phyloP scores from a whole-genome alignment of 2,888 invertebrate genomes.

The Lycophotia porphyrea region DNA sequence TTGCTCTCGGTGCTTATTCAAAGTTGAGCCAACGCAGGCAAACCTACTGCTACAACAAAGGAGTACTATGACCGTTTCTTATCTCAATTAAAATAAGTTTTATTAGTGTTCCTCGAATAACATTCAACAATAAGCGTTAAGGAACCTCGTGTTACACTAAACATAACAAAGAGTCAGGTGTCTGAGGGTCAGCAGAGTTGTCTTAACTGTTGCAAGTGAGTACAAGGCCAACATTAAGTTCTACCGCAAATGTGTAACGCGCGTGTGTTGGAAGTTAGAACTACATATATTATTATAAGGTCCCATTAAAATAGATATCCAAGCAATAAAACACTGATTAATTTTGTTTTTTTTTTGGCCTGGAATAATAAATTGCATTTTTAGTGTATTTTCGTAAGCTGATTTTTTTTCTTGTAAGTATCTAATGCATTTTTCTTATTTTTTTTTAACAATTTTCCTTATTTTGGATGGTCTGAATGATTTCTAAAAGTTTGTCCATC shows the following conservation, averaged over 20 bases:
- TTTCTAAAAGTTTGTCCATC: too few species aligned
- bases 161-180: conserved; percentile 39
- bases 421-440: too few species aligned
- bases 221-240: not conserved
- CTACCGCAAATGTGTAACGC: not conserved
- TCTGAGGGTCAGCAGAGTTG: conserved; percentile 26
- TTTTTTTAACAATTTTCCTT: too few species aligned
- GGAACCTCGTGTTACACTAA: conserved; percentile 42
- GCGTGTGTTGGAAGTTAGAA: not conserved
- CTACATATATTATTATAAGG: too few species aligned
- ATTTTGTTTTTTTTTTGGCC: too few species aligned
- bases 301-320: too few species aligned
- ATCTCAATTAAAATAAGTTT: conserved; percentile 31
- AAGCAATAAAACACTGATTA: too few species aligned
- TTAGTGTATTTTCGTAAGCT: too few species aligned
- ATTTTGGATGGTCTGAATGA: too few species aligned
- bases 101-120: conserved; percentile 42
- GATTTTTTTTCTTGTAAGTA: too few species aligned
- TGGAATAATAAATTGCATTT: too few species aligned
- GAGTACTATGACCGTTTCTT: conserved; percentile 28
- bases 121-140: conserved; percentile 19
- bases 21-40: not conserved
- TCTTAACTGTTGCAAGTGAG: not conserved
- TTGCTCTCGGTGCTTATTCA: not conserved
- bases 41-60: conserved; percentile 18